phyloP scores from a whole-genome alignment of 1,140 invertebrate genomes.

The Ostrea denselamellosa region DNA sequence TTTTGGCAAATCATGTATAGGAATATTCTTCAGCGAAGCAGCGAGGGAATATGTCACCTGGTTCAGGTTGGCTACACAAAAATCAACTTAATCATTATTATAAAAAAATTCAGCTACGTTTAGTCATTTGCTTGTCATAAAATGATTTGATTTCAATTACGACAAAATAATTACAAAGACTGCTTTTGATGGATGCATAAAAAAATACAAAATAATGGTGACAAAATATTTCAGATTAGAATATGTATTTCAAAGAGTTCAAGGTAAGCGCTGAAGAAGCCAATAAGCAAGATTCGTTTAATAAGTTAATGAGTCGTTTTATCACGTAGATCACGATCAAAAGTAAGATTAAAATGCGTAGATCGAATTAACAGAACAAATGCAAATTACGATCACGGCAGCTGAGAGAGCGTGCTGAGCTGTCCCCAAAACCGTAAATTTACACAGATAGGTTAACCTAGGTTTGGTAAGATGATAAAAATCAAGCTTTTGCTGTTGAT shows the following conservation, averaged over 20 bases:
- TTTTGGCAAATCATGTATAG: neutral
- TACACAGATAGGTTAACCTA: too few species aligned
- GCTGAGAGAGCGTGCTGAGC: too few species aligned
- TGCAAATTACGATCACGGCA: too few species aligned
- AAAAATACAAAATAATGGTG: neutral
- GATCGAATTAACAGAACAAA: too few species aligned
- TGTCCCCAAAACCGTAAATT: too few species aligned
- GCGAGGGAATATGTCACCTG: neutral
- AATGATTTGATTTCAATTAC: conserved; percentile 6
- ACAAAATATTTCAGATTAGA: conserved; percentile 8
- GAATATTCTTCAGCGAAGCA: neutral
- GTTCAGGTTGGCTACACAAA: neutral
- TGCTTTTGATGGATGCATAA: neutral
- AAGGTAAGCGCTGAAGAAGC: neutral
- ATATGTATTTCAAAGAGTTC: neutral
- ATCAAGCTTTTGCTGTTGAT: too few species aligned
- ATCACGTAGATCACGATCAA: neutral
- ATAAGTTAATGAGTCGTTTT: neutral
- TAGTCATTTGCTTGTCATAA: conserved; percentile 5
- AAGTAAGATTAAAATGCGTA: neutral
- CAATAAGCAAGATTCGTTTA: neutral
- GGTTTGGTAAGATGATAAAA: too few species aligned
- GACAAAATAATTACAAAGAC: neutral
- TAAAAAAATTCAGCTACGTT: neutral
- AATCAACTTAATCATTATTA: neutral